phyloP scores from a whole-genome alignment of 2,888 invertebrate genomes.

The Thymelicus sylvestris region DNA sequence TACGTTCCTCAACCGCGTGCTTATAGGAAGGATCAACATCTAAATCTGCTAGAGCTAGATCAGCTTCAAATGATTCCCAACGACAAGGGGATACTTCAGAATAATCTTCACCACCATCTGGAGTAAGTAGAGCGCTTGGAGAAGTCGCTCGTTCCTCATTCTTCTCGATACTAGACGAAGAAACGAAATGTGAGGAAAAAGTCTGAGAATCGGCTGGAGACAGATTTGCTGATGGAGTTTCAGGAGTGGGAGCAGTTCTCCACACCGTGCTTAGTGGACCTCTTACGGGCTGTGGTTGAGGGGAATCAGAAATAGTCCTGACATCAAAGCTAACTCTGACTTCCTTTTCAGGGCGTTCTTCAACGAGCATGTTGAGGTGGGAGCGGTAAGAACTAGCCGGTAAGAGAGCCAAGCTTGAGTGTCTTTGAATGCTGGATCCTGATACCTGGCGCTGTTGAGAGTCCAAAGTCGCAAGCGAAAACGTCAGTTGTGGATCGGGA shows the following conservation, averaged over 20 bases:
- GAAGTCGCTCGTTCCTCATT: slow-evolving; percentile 76
- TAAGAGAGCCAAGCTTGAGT: slow-evolving; percentile 75
- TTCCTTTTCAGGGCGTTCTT: slow-evolving; percentile 77
- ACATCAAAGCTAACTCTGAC: slow-evolving; percentile 78
- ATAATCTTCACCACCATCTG: slow-evolving; percentile 79
- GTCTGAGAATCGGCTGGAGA: slow-evolving; percentile 85
- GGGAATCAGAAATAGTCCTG: slow-evolving; percentile 66
- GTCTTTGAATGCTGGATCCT: slow-evolving; percentile 78
- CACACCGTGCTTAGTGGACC: slow-evolving; percentile 76
- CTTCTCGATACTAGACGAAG: slow-evolving; percentile 77
- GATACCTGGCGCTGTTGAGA: slow-evolving; percentile 87
- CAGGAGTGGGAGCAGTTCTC: slow-evolving; percentile 85
- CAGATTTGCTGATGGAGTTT: slow-evolving; percentile 88
- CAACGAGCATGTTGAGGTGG: slow-evolving; percentile 78
- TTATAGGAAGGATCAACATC: slow-evolving; percentile 86
- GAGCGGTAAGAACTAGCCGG: slow-evolving; percentile 81
- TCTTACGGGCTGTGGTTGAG: slow-evolving; percentile 68
- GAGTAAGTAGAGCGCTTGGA: slow-evolving; percentile 85
- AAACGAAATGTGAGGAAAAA: slow-evolving; percentile 87
- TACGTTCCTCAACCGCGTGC: slow-evolving; percentile 86
- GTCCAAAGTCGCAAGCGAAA: slow-evolving; percentile 86
- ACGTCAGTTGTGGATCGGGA: slow-evolving; percentile 88
- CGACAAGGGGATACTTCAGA: slow-evolving; percentile 80
- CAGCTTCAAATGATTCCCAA: slow-evolving; percentile 87
- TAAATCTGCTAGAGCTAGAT: slow-evolving; percentile 85